Conservation (phyloP, 2,113 vertebrate genomes). For the Prunella fulvescens region DNA sequence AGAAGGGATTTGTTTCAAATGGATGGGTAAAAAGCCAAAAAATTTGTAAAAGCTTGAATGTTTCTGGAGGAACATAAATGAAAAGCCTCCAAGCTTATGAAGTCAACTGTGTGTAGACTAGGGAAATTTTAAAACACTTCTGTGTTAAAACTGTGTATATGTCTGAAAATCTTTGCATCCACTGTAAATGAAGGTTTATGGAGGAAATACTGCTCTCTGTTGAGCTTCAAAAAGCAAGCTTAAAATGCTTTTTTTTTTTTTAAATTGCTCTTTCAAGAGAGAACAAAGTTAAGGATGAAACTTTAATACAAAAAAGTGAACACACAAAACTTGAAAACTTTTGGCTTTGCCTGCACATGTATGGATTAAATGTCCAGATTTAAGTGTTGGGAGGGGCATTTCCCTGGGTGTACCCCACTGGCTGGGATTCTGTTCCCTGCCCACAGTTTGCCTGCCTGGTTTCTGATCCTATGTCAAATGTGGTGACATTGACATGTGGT, state of each 20-base stretch:
- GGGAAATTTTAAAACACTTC: background rate
- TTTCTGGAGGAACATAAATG: background rate
- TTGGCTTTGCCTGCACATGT: background rate
- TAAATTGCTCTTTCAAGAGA: background rate
- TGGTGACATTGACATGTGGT: too few relatives aligned
- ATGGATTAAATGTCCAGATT: background rate
- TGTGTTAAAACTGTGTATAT: background rate
- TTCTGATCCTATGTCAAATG: rapidly evolving
- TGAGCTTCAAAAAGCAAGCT: background rate
- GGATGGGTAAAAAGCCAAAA: background rate
- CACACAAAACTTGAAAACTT: background rate
- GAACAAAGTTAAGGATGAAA: background rate
- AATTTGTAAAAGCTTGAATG: background rate
- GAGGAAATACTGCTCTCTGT: background rate
- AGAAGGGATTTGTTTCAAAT: background rate
- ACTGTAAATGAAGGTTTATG: background rate
- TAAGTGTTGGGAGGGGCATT: background rate
- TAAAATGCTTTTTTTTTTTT: background rate
- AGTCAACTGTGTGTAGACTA: background rate
- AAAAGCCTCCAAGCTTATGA: background rate
- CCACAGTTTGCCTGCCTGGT: background rate
- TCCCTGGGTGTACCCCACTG: background rate
- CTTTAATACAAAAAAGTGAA: background rate
- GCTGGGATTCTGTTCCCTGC: background rate
- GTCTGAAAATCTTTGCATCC: background rate